phyloP scores from a whole-genome alignment of 2,888 invertebrate genomes.

The Scrobipalpa atriplicella region DNA sequence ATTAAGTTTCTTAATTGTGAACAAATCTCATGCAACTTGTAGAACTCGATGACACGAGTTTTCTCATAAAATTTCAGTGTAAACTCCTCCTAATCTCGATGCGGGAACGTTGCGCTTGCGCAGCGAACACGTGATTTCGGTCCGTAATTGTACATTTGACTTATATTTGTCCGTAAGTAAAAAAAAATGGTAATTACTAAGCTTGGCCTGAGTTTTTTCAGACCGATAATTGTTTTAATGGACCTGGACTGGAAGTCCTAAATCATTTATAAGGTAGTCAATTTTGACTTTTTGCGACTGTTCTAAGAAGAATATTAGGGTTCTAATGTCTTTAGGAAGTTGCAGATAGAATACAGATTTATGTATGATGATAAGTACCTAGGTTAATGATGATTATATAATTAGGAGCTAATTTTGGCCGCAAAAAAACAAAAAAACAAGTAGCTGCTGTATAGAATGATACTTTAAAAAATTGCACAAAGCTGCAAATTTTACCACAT shows the following conservation, averaged over 20 bases:
- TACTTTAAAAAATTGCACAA: no score
- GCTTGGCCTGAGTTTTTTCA: conserved; percentile 30
- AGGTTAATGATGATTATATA: not conserved
- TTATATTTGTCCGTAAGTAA: conserved; percentile 51
- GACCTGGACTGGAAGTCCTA: not conserved
- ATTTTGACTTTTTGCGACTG: not conserved
- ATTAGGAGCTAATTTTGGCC: not conserved
- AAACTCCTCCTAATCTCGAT: conserved; percentile 4
- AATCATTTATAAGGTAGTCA: not conserved
- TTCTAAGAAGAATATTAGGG: not conserved
- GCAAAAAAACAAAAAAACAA: no score
- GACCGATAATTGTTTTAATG: conserved; percentile 12
- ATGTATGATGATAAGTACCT: not conserved
- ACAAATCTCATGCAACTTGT: not conserved
- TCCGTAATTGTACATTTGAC: conserved; percentile 58
- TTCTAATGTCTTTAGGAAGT: conserved; percentile 3
- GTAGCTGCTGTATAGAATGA: no score
- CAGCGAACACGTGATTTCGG: conserved; percentile 45
- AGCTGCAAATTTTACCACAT: no score
- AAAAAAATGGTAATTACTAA: conserved; percentile 29
- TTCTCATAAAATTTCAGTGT: not conserved
- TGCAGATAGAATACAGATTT: not conserved
- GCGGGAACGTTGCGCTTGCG: conserved; percentile 44
- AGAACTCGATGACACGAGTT: not conserved
- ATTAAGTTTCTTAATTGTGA: not conserved